phyloP scores from a whole-genome alignment of 2,113 vertebrate genomes.

The Aplodontia rufa region DNA sequence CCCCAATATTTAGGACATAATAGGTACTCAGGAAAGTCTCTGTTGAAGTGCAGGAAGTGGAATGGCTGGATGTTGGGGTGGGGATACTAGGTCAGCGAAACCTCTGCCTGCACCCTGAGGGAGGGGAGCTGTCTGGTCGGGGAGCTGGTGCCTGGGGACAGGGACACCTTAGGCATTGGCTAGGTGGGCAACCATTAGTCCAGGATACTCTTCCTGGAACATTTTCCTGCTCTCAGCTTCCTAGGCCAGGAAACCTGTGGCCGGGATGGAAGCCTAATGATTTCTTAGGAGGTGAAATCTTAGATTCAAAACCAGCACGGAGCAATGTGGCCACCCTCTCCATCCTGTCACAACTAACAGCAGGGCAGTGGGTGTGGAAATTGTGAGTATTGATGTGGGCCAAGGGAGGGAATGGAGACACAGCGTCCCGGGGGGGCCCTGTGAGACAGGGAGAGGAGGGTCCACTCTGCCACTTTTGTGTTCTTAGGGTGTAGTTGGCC shows the following conservation, averaged over 20 bases:
- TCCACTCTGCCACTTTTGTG: not conserved
- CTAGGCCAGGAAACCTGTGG: not conserved
- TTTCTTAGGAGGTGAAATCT: not conserved
- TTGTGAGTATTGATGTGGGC: accelerated
- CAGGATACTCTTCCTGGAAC: not conserved
- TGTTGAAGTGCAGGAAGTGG: not conserved
- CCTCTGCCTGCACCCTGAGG: not conserved
- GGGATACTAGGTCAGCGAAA: not conserved
- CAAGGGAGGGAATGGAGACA: accelerated
- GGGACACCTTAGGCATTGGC: not conserved
- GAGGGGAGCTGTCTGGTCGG: not conserved
- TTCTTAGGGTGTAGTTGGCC: not conserved
- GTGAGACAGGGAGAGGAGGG: not conserved
- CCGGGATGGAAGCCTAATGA: not conserved
- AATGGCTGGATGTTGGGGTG: not conserved
- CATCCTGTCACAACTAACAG: not conserved
- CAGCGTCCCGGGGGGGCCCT: too few species aligned
- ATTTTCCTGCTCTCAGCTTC: too few species aligned
- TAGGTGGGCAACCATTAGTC: not conserved
- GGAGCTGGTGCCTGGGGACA: not conserved
- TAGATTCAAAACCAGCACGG: not conserved
- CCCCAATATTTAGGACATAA: not conserved
- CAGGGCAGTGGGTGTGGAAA: not conserved
- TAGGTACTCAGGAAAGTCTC: not conserved
- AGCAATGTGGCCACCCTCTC: not conserved